phyloP scores from a whole-genome alignment of 2,888 invertebrate species.

The Drosophila atripex region DNA sequence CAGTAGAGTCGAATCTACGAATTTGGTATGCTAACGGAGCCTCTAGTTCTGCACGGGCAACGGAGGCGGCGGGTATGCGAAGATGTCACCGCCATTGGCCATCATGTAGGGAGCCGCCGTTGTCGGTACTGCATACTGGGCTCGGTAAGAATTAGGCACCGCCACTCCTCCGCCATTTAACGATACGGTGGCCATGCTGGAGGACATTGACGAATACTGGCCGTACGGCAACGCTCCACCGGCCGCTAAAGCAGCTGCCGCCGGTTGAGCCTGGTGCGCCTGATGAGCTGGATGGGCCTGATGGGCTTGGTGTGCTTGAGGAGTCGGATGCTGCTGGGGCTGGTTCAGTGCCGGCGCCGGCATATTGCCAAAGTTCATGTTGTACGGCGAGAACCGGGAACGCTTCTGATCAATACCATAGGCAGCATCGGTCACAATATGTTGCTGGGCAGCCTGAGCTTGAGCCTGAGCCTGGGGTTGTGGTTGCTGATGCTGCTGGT shows the following conservation, averaged over 20 bases:
- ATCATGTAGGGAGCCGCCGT: slow-evolving; percentile 60
- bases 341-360: slow-evolving; percentile 62
- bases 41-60: slow-evolving; percentile 83
- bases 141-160: slow-evolving; percentile 59
- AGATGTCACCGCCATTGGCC: slow-evolving; percentile 73
- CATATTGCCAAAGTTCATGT: slow-evolving; percentile 65
- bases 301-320: slow-evolving; percentile 35
- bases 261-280: slow-evolving; percentile 19
- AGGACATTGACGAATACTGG: slow-evolving; percentile 66
- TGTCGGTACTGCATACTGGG: slow-evolving; percentile 81
- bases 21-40: slow-evolving; percentile 50
- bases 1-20: slow-evolving; percentile 57
- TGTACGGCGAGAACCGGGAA: slow-evolving; percentile 61
- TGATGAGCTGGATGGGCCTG: slow-evolving; percentile 22
- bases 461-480: slow-evolving; percentile 58
- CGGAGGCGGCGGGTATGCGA: slow-evolving; percentile 83
- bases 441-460: slow-evolving; percentile 54
- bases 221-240: slow-evolving; percentile 55
- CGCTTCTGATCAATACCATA: slow-evolving; percentile 70
- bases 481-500: slow-evolving; percentile 48
- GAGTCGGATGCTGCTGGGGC: slow-evolving; percentile 41
- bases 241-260: slow-evolving; percentile 25
- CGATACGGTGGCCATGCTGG: slow-evolving; percentile 65
- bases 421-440: slow-evolving; percentile 50
- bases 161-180: slow-evolving; percentile 57